Percentiles rank a stretch among this genome's conserved stretches.
These are phyloP conservation scores for Triops cancriformis DNA, from an alignment of 1,140 invertebrate species.

Conservation along the genomic window DNA sequence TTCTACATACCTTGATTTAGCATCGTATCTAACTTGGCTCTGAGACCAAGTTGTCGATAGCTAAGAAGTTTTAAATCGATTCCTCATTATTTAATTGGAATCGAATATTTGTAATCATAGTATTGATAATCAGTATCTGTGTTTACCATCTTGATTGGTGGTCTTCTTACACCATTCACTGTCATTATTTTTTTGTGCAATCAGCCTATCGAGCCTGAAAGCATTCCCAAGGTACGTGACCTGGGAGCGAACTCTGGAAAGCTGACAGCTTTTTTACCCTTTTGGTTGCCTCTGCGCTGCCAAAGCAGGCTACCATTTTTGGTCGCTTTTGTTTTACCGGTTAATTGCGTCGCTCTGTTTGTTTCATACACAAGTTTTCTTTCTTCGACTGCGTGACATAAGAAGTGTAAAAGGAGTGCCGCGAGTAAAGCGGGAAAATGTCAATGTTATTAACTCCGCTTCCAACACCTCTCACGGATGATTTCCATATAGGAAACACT, in stretches of 20 bases:
- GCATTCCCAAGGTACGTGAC: not conserved
- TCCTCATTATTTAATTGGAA: not conserved
- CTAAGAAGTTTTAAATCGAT: not conserved
- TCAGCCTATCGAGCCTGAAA: not conserved
- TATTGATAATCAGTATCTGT: not conserved
- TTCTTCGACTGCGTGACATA: not conserved
- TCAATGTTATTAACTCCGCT: not conserved
- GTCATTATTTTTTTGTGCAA: not conserved
- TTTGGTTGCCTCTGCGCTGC: not conserved
- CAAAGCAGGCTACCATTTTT: not conserved
- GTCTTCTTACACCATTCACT: not conserved
- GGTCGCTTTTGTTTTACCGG: not conserved
- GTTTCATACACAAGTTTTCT: not conserved
- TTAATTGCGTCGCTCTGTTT: not conserved
- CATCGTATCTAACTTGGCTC: no score
- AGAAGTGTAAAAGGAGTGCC: not conserved
- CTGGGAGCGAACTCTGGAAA: not conserved
- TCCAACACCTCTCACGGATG: slow-evolving; percentile 70
- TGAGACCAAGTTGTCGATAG: no score
- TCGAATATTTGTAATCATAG: not conserved
- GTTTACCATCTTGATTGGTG: not conserved
- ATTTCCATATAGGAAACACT: slow-evolving; percentile 87
- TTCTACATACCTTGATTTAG: no score
- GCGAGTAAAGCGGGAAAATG: not conserved
- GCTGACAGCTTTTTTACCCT: not conserved